A percentile compares a stretch with the other conserved stretches of the same genome.
Conservation (phyloP, 2,113 vertebrate genomes). For the Ciconia boyciana region DNA sequence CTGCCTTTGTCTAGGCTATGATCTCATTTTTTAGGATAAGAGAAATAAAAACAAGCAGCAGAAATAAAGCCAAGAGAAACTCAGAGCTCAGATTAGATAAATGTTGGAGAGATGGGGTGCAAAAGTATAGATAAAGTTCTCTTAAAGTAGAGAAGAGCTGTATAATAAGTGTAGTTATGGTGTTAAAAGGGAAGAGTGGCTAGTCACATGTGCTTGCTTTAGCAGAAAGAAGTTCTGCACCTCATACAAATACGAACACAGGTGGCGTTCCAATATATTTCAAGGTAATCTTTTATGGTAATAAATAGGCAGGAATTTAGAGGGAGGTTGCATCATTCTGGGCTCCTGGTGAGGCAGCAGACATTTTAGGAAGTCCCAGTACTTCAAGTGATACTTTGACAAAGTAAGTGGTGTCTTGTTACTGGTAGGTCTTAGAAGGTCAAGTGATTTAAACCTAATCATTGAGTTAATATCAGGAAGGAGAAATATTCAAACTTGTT, state of each 20-base stretch:
- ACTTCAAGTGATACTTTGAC: neutral
- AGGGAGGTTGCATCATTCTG: conserved; percentile 14
- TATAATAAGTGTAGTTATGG: accelerated
- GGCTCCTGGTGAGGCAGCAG: conserved; percentile 21
- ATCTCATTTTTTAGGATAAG: neutral
- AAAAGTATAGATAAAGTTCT: neutral
- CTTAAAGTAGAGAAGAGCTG: neutral
- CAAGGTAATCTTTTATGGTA: neutral
- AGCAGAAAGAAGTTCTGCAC: neutral
- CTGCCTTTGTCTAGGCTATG: neutral
- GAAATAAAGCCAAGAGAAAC: neutral
- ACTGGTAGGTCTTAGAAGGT: conserved; percentile 9
- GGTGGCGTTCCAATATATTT: neutral
- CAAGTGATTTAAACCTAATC: neutral
- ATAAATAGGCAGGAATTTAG: neutral
- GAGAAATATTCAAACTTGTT: neutral
- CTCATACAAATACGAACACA: neutral
- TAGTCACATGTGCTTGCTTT: neutral
- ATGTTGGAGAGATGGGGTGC: neutral
- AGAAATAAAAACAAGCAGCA: neutral
- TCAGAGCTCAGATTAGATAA: neutral
- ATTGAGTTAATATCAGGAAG: neutral
- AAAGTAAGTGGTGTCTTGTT: conserved; percentile 35
- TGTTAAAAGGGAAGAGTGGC: neutral
- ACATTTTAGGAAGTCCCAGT: conserved; percentile 34